Conservation (phyloP, 37 sponge, comb jelly and placozoan species). For the Halichondria panicea region DNA sequence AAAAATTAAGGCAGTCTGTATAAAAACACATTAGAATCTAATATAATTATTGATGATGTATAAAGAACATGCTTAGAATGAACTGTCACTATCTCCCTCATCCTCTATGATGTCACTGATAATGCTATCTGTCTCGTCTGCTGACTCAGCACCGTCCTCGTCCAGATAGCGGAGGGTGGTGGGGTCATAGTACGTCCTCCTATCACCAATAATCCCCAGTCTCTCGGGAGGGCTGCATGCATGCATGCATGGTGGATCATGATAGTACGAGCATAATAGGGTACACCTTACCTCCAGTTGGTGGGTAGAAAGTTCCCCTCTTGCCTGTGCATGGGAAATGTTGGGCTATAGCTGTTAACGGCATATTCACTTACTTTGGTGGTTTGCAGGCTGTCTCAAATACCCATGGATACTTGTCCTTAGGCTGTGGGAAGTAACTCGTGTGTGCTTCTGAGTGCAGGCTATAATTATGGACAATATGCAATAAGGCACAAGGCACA, state of each 20-base stretch:
- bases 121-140: too few species aligned
- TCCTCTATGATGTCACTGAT: too few species aligned
- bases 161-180: background rate
- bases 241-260: too few species aligned
- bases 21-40: too few species aligned
- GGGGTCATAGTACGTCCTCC: background rate
- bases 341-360: background rate
- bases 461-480: background rate
- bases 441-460: conserved; percentile 20
- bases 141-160: background rate
- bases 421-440: conserved; percentile 19
- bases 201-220: conserved; percentile 12
- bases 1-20: too few species aligned
- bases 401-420: conserved; percentile 16
- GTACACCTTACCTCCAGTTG: background rate
- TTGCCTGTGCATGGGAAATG: background rate
- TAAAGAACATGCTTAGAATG: too few species aligned
- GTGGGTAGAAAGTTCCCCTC: background rate
- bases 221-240: background rate
- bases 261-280: too few species aligned
- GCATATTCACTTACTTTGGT: background rate
- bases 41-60: too few species aligned
- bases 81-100: too few species aligned
- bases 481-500: background rate
- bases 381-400: conserved; percentile 36